A percentile compares a stretch with the other conserved stretches of the same genome.
Evolutionary conservation across 1,140 invertebrate species (phyloP).

Genomic region (Venustaconcha ellipsiformis): DNA sequence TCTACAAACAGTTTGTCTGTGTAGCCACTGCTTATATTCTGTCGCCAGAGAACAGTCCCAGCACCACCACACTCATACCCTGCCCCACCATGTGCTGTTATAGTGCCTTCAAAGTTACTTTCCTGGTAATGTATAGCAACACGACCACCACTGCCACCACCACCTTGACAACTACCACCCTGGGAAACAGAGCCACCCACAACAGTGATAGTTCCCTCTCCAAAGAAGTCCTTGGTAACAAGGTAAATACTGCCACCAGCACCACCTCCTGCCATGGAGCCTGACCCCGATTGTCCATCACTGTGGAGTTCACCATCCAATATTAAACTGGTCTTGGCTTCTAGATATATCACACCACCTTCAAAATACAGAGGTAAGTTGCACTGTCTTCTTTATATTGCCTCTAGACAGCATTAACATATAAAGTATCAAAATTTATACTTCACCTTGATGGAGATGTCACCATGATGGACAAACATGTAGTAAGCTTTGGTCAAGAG

Average conservation of each 20-base stretch:
- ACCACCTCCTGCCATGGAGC: slow-evolving; percentile 47
- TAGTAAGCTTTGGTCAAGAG: too few species aligned
- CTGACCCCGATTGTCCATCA: slow-evolving; percentile 32
- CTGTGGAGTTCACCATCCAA: slow-evolving; percentile 37
- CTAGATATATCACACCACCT: slow-evolving; percentile 50
- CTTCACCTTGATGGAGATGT: too few species aligned
- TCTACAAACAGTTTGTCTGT: slow-evolving; percentile 43
- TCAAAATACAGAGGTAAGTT: background rate
- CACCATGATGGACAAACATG: too few species aligned
- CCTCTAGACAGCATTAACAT: too few species aligned
- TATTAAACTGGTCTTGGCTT: slow-evolving; percentile 27
- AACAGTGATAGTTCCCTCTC: slow-evolving; percentile 40
- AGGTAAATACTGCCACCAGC: slow-evolving; percentile 53
- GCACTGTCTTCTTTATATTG: too few species aligned
- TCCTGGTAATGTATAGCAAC: slow-evolving; percentile 46
- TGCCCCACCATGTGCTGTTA: slow-evolving; percentile 42
- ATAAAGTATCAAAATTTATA: too few species aligned
- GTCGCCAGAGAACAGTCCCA: slow-evolving; percentile 43
- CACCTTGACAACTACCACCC: slow-evolving; percentile 39
- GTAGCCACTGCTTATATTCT: slow-evolving; percentile 23
- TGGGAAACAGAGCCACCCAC: slow-evolving; percentile 38
- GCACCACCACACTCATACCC: slow-evolving; percentile 55
- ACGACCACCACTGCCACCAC: slow-evolving; percentile 54
- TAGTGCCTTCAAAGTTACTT: slow-evolving; percentile 33
- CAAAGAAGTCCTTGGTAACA: slow-evolving; percentile 9